Percentiles rank a stretch among this genome's conserved stretches.
Evolutionary conservation across 1,140 invertebrate genomes (phyloP).

Genomic region (Dreissena rostriformis): DNA sequence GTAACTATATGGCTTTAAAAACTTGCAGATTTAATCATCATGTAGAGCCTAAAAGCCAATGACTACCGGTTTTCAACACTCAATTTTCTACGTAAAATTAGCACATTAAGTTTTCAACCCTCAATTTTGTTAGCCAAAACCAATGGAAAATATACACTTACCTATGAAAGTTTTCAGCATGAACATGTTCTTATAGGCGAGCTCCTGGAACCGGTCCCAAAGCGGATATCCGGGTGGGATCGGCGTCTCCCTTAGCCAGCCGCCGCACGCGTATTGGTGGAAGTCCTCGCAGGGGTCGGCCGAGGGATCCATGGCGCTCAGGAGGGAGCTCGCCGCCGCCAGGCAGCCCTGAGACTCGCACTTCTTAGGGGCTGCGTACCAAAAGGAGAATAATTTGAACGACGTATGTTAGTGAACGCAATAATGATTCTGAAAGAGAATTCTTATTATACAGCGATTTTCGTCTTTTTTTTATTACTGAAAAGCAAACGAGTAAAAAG

Average conservation of each 20-base stretch:
- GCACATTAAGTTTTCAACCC: too few species aligned
- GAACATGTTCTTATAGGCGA: constrained; percentile 74
- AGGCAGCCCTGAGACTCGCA: constrained; percentile 76
- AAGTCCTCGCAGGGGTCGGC: constrained; percentile 84
- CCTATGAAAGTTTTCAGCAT: constrained; percentile 73
- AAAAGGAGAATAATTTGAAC: too few species aligned
- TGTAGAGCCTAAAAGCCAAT: too few species aligned
- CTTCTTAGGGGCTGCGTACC: constrained; percentile 62
- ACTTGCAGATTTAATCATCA: too few species aligned
- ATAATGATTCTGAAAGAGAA: too few species aligned
- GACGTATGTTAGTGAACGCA: too few species aligned
- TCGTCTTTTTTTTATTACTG: too few species aligned
- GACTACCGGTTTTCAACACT: too few species aligned
- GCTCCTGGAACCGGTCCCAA: constrained; percentile 76
- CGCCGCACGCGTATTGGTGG: constrained; percentile 84
- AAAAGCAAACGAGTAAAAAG: too few species aligned
- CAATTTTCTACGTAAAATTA: too few species aligned
- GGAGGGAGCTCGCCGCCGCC: constrained; percentile 75
- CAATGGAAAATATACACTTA: constrained; percentile 52
- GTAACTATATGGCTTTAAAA: too few species aligned
- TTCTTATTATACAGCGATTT: too few species aligned
- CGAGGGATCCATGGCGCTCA: constrained; percentile 82
- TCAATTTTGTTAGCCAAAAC: neutral
- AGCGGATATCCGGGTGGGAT: constrained; percentile 75
- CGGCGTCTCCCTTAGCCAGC: constrained; percentile 81